A percentile compares a stretch with the other conserved stretches of the same genome.
These are phyloP conservation scores for Apotomis betuletana DNA, from an alignment of 2,888 invertebrate species.

Conservation along the genomic window DNA sequence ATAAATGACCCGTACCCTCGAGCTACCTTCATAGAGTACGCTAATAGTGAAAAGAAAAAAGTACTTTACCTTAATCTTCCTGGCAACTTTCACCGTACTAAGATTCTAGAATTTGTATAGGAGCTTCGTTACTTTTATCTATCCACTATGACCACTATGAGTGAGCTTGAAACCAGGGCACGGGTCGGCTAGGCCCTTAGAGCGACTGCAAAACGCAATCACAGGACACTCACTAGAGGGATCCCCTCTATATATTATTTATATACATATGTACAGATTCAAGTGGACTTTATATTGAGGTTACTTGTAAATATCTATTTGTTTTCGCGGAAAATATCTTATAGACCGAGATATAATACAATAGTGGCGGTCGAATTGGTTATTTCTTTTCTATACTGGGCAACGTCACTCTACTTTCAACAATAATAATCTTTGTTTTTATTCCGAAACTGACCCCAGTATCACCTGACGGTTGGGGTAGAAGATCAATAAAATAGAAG, in stretches of 20 bases:
- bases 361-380: constrained; percentile 22
- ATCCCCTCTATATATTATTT: constrained; percentile 59
- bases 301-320: constrained; percentile 52
- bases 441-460: too few relatives aligned
- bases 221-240: constrained; percentile 32
- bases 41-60: not conserved
- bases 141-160: not conserved
- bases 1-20: constrained; percentile 58
- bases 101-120: not conserved
- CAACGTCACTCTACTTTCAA: not conserved
- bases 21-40: constrained; percentile 16
- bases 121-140: not conserved
- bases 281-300: constrained; percentile 53
- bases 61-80: not conserved
- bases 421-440: not conserved
- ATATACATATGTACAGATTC: constrained; percentile 77
- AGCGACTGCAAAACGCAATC: constrained; percentile 13
- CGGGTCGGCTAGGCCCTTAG: constrained; percentile 40
- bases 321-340: constrained; percentile 40
- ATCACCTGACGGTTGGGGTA: too few relatives aligned
- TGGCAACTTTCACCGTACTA: not conserved
- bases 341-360: constrained; percentile 27
- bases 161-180: constrained; percentile 1
- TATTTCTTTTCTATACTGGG: constrained; percentile 6
- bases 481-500: too few relatives aligned